Conservation (phyloP, 2,888 invertebrate species). For the Rugalucina vietnamica region DNA sequence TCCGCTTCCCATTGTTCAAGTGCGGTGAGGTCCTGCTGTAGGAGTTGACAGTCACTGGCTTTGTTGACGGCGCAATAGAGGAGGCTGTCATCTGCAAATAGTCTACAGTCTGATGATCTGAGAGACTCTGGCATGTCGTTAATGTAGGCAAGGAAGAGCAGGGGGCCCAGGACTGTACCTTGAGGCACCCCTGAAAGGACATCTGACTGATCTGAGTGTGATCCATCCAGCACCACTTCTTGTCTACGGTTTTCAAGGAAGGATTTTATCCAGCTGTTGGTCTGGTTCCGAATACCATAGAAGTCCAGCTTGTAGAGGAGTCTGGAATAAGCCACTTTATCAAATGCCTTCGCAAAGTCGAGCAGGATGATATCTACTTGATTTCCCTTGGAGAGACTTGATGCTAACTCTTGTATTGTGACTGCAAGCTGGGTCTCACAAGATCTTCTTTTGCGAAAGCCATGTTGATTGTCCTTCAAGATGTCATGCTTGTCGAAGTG, state of each 20-base stretch:
- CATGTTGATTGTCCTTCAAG: neutral
- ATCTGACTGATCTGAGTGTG: neutral
- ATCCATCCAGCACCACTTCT: conserved; percentile 10
- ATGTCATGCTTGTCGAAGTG: neutral
- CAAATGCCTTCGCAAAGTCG: conserved; percentile 28
- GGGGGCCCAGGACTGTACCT: neutral
- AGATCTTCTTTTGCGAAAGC: neutral
- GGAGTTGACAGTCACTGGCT: neutral
- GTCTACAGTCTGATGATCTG: neutral
- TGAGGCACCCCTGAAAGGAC: neutral
- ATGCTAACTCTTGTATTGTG: conserved; percentile 12
- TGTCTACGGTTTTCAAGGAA: conserved; percentile 1
- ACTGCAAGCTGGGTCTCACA: neutral
- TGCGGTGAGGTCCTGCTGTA: neutral
- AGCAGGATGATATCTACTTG: conserved; percentile 15
- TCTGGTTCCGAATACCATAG: conserved; percentile 11
- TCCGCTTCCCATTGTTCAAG: neutral
- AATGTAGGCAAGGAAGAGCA: neutral
- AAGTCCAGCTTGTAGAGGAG: conserved; percentile 3
- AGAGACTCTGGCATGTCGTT: neutral
- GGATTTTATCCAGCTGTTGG: neutral
- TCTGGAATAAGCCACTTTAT: conserved; percentile 11
- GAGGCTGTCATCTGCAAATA: conserved; percentile 2
- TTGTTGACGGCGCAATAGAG: neutral
- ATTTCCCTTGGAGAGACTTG: neutral